Evolutionary conservation across 2,797 vertebrate genomes (phyloP).

Genomic region (Podarcis lilfordi): DNA sequence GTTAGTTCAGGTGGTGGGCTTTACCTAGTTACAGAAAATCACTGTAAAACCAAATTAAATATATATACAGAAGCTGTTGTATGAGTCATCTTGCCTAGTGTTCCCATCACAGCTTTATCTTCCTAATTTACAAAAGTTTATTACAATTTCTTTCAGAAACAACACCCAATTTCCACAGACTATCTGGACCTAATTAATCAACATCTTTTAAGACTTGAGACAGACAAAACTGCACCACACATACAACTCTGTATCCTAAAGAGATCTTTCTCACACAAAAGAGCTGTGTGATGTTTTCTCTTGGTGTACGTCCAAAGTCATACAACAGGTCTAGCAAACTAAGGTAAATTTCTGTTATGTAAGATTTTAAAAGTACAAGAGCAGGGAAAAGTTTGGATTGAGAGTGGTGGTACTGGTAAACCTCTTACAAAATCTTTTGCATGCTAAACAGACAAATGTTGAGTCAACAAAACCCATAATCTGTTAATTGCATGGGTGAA

Average conservation of each 20-base stretch:
- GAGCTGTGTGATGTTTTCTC: background rate
- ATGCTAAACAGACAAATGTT: conserved; percentile 20
- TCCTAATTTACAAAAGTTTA: conserved; percentile 4
- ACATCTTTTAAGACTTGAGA: background rate
- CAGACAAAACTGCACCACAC: background rate
- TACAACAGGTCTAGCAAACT: conserved; percentile 13
- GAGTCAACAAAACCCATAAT: conserved; percentile 6
- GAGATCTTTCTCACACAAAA: conserved; percentile 9
- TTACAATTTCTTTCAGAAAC: conserved; percentile 6
- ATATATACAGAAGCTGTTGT: background rate
- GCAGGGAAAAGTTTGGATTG: background rate
- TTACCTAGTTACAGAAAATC: background rate
- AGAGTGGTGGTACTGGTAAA: background rate
- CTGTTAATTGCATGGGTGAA: conserved; percentile 26
- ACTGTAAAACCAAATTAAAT: background rate
- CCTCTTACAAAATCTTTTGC: background rate
- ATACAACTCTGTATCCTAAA: background rate
- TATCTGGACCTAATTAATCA: background rate
- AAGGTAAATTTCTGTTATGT: background rate
- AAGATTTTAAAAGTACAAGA: background rate
- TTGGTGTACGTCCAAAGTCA: background rate
- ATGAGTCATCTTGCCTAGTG: background rate
- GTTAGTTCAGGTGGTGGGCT: background rate
- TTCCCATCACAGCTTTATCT: background rate
- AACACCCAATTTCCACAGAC: conserved; percentile 3